Percentiles rank a stretch among this genome's conserved stretches.
Conservation (phyloP, 2,113 vertebrate genomes). For the Aix galericulata region DNA sequence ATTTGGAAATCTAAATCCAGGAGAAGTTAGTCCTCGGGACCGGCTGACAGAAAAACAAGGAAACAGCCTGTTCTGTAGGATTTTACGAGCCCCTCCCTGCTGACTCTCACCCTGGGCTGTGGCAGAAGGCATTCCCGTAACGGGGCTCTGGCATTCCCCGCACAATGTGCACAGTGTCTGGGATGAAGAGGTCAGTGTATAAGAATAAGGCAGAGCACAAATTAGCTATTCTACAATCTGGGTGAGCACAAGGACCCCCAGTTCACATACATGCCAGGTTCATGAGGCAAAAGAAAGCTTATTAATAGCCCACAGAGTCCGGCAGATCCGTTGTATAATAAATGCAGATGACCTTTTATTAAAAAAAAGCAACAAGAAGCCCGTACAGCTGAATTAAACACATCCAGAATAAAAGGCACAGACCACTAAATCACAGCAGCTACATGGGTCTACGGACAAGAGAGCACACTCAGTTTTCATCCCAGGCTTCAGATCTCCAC, state of each 20-base stretch:
- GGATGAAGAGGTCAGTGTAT: neutral
- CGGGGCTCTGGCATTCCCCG: neutral
- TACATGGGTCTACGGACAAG: neutral
- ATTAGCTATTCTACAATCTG: neutral
- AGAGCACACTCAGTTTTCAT: neutral
- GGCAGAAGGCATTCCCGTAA: neutral
- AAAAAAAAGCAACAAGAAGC: neutral
- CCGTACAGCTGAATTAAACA: neutral
- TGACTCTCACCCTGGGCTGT: neutral
- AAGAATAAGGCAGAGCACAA: slow-evolving; percentile 12
- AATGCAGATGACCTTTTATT: neutral
- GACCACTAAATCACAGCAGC: neutral
- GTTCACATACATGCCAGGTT: slow-evolving; percentile 12
- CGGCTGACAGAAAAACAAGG: neutral
- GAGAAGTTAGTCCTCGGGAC: neutral
- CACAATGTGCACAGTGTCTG: slow-evolving; percentile 32
- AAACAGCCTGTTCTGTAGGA: neutral
- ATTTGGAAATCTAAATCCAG: neutral
- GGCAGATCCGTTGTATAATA: neutral
- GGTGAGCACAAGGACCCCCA: neutral
- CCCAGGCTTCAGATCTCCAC: neutral
- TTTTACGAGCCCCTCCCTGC: neutral
- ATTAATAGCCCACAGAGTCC: neutral
- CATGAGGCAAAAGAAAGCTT: neutral
- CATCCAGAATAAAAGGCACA: neutral